Evolutionary conservation across 2,797 vertebrate genomes (phyloP).

Genomic region (Australoheros facetus): DNA sequence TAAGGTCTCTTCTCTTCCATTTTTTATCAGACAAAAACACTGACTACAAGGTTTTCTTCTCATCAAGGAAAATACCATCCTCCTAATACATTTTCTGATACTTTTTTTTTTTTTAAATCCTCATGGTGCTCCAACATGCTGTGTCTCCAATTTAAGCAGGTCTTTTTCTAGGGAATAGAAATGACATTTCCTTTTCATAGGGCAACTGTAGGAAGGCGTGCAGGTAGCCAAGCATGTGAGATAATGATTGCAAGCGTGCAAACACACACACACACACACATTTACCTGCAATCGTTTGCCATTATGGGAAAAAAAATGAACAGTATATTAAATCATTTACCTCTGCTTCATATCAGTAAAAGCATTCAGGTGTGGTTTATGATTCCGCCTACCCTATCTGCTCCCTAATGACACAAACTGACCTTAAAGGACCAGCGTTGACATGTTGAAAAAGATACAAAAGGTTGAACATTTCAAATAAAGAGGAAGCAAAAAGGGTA

Average conservation of each 20-base stretch:
- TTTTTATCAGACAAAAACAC: conserved; percentile 52
- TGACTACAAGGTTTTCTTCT: conserved; percentile 19
- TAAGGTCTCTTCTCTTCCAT: conserved; percentile 35
- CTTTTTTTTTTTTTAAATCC: conserved; percentile 29
- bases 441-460: background rate
- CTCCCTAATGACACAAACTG: background rate
- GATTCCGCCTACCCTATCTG: background rate
- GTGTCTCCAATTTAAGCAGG: conserved; percentile 30
- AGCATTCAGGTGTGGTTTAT: background rate
- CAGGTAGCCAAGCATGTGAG: conserved; percentile 1
- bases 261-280: background rate
- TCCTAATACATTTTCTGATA: conserved; percentile 50
- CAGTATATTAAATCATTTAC: background rate
- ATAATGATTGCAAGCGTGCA: background rate
- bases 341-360: conserved; percentile 1
- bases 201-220: conserved; percentile 24
- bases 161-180: conserved; percentile 37
- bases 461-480: background rate
- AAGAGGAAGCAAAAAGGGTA: background rate
- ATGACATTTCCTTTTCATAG: background rate
- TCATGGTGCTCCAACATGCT: conserved; percentile 8
- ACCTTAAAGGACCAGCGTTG: background rate
- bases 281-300: background rate
- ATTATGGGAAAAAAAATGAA: background rate
- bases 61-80: conserved; percentile 38